Evolutionary conservation across 2,113 vertebrate species (phyloP), one percentile per base, ranked within the genome.

Genomic region (Phoenicopterus ruber): DNA sequence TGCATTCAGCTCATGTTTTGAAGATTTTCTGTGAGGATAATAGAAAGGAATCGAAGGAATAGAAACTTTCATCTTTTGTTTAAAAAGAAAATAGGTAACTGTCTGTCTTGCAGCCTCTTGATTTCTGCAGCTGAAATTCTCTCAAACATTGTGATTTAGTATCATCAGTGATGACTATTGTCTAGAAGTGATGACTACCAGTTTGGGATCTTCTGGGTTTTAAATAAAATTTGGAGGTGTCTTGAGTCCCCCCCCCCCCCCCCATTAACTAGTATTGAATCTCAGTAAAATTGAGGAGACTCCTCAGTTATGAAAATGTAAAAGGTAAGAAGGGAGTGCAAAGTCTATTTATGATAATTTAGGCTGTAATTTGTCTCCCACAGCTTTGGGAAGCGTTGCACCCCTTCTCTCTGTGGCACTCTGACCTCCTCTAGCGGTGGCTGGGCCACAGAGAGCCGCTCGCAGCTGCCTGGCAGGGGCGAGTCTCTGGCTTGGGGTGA

Each of bases 391-490:
- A 74, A 52, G n/a, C 9, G 0, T 70, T 11, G 1, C 19, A 81
- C 90, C 81, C 89, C 65, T 70, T n/a, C 59, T 36, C 82, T 93
- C 31, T 26, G 95, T 85, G 89, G 95, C 94, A 46, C 97, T 96
- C 96, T 87, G 97, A n/a, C 96, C 95, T 96, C 95, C 94, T 93
- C 95, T 97, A 96, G 95, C 2, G 95, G 96, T 11, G 83, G 88
- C 80, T 22, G 76, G 81, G 49, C 50, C 46, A 9, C 67, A 25
- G 70, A 29, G 31, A 85, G 52, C 42, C 11, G 38, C 57, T 73
- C 15, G 1, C 63, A 3, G 80, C 40, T 62, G 49, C 38, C n/a
- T 25, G 77, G 18, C 40, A 20, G 22, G 26, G 67, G 16, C 10
- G 66, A 50, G n/a, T 14, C 31, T 57, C 36, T 59, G 62, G 18